phyloP scores from a whole-genome alignment of 2,113 vertebrate species.

The Strix aluco region DNA sequence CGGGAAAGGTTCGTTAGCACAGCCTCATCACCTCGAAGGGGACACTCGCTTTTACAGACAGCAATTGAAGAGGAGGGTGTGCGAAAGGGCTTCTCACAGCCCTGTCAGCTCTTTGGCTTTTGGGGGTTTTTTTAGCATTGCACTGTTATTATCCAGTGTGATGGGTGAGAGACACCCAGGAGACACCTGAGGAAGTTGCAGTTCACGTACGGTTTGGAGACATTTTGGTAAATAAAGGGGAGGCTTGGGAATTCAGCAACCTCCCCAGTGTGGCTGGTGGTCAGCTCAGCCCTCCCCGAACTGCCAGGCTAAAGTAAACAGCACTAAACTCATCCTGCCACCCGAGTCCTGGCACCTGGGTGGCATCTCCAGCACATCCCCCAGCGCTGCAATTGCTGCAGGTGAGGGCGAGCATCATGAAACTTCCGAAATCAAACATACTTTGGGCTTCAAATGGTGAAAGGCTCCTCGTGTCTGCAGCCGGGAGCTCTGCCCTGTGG shows the following conservation, averaged over 20 bases:
- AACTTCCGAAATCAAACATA: background rate
- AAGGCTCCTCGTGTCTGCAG: background rate
- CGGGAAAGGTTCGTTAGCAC: background rate
- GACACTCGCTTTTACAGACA: background rate
- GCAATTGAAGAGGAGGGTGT: background rate
- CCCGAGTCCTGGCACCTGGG: background rate
- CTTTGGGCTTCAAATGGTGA: background rate
- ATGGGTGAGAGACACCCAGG: background rate
- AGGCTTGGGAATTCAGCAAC: background rate
- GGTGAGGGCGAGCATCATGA: rapidly evolving
- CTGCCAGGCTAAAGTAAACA: background rate
- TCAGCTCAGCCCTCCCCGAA: background rate
- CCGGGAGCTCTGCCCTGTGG: background rate
- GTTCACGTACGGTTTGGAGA: rapidly evolving
- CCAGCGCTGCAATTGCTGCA: background rate
- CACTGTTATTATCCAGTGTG: rapidly evolving
- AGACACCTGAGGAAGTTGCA: background rate
- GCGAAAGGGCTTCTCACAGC: background rate
- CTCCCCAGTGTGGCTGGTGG: background rate
- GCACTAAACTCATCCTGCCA: background rate
- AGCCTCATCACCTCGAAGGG: background rate
- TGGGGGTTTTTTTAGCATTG: too few relatives aligned
- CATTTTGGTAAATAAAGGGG: background rate
- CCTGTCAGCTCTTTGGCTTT: background rate
- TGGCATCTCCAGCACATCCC: background rate